Conservation (phyloP, 1,140 invertebrate genomes). For the Ectropis grisescens region DNA sequence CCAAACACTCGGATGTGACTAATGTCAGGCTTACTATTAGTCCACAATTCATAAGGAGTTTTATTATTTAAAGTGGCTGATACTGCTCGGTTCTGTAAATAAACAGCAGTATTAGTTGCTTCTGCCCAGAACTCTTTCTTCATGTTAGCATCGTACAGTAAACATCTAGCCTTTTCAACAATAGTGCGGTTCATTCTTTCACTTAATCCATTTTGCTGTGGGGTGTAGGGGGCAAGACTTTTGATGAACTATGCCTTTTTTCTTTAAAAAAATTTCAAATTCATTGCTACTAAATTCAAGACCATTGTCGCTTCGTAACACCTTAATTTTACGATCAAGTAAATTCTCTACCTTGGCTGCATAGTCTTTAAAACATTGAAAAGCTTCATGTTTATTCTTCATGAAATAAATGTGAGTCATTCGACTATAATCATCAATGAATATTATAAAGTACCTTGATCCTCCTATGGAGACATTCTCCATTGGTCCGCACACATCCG, state of each 20-base stretch:
- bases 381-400: slow-evolving; percentile 23
- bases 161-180: slow-evolving; percentile 1
- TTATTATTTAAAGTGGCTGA: neutral
- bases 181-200: slow-evolving; percentile 8
- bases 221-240: slow-evolving; percentile 1
- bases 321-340: neutral
- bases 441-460: slow-evolving; percentile 32
- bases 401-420: slow-evolving; percentile 30
- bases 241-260: slow-evolving; percentile 5
- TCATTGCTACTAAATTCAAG: slow-evolving; percentile 4
- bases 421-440: slow-evolving; percentile 41
- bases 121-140: neutral
- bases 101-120: neutral
- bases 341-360: neutral
- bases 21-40: slow-evolving; percentile 26
- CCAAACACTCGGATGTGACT: slow-evolving; percentile 35
- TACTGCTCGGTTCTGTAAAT: neutral
- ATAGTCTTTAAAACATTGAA: no score
- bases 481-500: slow-evolving; percentile 35
- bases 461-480: slow-evolving; percentile 15
- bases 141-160: neutral
- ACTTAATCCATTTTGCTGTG: slow-evolving; percentile 9
- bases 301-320: slow-evolving; percentile 2
- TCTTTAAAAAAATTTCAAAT: neutral
- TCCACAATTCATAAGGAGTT: slow-evolving; percentile 43